Evolutionary conservation across 2,888 invertebrate genomes (phyloP).

Genomic region (Dugesia japonica): DNA sequence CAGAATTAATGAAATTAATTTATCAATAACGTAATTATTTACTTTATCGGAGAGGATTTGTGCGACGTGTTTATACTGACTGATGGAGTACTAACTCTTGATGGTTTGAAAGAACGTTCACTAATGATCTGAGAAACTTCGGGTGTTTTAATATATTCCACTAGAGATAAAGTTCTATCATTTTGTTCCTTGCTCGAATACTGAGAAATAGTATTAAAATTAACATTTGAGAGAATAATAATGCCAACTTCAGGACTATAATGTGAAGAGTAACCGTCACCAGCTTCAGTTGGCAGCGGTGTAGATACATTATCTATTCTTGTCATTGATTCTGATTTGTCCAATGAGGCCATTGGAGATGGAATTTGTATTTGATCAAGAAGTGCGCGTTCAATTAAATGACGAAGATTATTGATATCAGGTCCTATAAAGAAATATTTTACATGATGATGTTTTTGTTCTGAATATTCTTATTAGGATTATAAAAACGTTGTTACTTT

Average conservation of each 20-base stretch:
- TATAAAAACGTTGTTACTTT: no score
- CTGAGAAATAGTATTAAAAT: not conserved
- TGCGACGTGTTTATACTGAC: not conserved
- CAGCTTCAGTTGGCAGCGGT: not conserved
- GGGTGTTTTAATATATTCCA: not conserved
- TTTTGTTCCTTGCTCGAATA: no score
- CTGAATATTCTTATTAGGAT: no score
- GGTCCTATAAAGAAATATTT: not conserved
- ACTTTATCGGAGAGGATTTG: not conserved
- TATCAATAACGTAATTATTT: no score
- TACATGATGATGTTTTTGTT: no score
- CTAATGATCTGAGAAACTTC: not conserved
- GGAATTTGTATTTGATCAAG: slow-evolving; percentile 9
- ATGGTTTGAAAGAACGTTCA: not conserved
- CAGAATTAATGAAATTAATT: no score
- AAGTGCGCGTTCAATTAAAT: not conserved
- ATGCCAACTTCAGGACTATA: not conserved
- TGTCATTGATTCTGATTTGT: not conserved
- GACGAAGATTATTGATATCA: not conserved
- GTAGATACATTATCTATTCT: not conserved
- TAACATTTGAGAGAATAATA: not conserved
- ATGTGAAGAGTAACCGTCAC: not conserved
- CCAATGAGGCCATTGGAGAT: not conserved
- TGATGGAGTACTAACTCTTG: slow-evolving; percentile 14
- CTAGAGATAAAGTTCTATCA: not conserved